Conservation (phyloP, 2,797 vertebrate species). For the Percopsis omiscomaycus region DNA sequence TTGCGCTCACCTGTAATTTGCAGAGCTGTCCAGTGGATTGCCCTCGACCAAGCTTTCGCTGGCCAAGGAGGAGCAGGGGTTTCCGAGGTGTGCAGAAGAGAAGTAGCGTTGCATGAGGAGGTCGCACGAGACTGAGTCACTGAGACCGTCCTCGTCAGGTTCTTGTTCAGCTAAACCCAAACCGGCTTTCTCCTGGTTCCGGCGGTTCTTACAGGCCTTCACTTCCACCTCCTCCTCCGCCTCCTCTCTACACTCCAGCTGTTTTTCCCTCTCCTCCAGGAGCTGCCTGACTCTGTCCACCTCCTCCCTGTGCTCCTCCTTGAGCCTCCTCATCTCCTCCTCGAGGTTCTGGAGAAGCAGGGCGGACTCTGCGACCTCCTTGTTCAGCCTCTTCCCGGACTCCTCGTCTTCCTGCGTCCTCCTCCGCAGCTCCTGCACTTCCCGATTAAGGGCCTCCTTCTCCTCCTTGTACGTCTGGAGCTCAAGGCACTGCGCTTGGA, state of each 20-base stretch:
- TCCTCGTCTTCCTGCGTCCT: slow-evolving; percentile 63
- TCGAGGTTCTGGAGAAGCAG: slow-evolving; percentile 57
- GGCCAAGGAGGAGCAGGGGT: slow-evolving; percentile 51
- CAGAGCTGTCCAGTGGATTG: slow-evolving; percentile 65
- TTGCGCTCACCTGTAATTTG: slow-evolving; percentile 57
- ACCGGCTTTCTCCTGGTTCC: slow-evolving; percentile 58
- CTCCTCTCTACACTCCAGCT: slow-evolving; percentile 55
- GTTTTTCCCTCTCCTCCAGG: slow-evolving; percentile 63
- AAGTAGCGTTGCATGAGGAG: slow-evolving; percentile 81
- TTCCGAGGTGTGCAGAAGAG: slow-evolving; percentile 50
- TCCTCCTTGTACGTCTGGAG: slow-evolving; percentile 75
- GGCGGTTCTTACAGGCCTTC: slow-evolving; percentile 62
- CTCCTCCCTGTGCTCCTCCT: slow-evolving; percentile 41
- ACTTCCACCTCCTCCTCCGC: slow-evolving; percentile 54
- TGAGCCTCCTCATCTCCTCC: slow-evolving; percentile 59
- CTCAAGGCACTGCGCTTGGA: slow-evolving; percentile 70
- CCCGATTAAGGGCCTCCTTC: slow-evolving; percentile 76
- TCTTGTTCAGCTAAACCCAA: slow-evolving; percentile 34
- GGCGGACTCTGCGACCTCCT: slow-evolving; percentile 51
- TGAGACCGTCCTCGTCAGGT: slow-evolving; percentile 32
- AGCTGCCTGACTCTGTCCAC: slow-evolving; percentile 51
- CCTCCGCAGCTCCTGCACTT: slow-evolving; percentile 73
- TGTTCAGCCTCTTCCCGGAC: slow-evolving; percentile 39
- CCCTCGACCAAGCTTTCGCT: slow-evolving; percentile 62
- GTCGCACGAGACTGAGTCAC: slow-evolving; percentile 44